Evolutionary conservation across 2,888 invertebrate genomes (phyloP), one percentile per base, ranked within the genome.

Genomic region (Andrena trimmerana): DNA sequence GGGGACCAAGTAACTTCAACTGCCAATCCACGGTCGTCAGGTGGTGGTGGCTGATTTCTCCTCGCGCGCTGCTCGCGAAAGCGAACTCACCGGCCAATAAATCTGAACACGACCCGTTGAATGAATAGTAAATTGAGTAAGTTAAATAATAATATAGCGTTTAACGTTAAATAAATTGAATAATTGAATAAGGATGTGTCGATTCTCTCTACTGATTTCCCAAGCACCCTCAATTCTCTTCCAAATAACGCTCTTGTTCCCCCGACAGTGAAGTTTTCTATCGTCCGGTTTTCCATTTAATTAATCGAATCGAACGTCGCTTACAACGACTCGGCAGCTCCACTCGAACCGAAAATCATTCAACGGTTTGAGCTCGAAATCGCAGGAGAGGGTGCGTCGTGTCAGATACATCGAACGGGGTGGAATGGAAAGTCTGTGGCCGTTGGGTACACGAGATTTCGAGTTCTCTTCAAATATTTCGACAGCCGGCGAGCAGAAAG

Each of bases 401-500:
- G 79, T 80, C 78, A 78, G 66, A 66, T 24, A n/a, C 66, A 42
- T 65, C 29, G 16, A n/a, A 8, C 8, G n/a, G 50, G 4, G 29
- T 5, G 52, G 29, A 68, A 68, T 68, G 16, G 68, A 70, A 62
- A 62, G 54, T 63, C 20, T 13, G 42, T 6, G 67, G n/a, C 50
- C 36, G 13, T 24, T 16, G 63, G 20, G 33, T 79, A 71, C 80
- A 78, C 80, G 79, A 42, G 66, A 13, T 65, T 60, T 78, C 66
- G 60, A 78, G 80, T 78, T 52, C 80, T 78, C 80, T 70, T 80
- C 80, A 78, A 71, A 78, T 78, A 78, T 74, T 81, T 79, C 72
- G 33, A 71, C 63, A 5, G 2, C 3, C 10, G 29, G 20, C 10
- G 16, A 69, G 31, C 57, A n/a, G 60, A 42, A n/a, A n/a, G 36